Evolutionary conservation across 2,888 invertebrate species (phyloP).

Genomic region (Lithophane socia): DNA sequence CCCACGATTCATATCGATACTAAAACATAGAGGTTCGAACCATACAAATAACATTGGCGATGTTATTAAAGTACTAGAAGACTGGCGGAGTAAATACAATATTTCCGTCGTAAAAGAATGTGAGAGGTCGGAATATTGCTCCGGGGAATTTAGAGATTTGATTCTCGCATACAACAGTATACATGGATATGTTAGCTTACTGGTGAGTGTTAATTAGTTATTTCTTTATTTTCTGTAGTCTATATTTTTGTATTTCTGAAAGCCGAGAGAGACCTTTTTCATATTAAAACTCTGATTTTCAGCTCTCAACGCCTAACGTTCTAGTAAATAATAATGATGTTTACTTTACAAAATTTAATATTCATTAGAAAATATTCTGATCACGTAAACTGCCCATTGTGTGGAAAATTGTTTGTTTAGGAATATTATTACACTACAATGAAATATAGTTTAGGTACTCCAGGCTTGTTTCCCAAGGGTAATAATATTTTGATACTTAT

Average conservation of each 20-base stretch:
- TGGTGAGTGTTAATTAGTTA: constrained; percentile 89
- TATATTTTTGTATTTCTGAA: neutral
- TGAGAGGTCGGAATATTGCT: constrained; percentile 89
- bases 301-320: no score
- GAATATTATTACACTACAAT: constrained; percentile 22
- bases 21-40: constrained; percentile 79
- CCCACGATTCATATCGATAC: constrained; percentile 79
- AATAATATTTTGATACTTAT: constrained; percentile 9
- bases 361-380: constrained; percentile 23
- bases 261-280: neutral
- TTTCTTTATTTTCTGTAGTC: neutral
- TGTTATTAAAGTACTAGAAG: constrained; percentile 81
- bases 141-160: constrained; percentile 90
- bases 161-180: constrained; percentile 92
- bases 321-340: neutral
- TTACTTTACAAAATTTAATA: neutral
- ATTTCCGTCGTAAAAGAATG: constrained; percentile 84
- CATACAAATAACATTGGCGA: constrained; percentile 79
- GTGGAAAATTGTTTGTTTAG: constrained; percentile 18
- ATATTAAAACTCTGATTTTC: neutral
- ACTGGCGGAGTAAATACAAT: constrained; percentile 82
- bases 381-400: constrained; percentile 4
- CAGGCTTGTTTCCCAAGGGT: neutral
- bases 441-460: constrained; percentile 6
- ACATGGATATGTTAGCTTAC: constrained; percentile 95